These are phyloP conservation scores for Thripadectes ignobilis DNA, from an alignment of 2,797 vertebrate species.

Conservation along the genomic window DNA sequence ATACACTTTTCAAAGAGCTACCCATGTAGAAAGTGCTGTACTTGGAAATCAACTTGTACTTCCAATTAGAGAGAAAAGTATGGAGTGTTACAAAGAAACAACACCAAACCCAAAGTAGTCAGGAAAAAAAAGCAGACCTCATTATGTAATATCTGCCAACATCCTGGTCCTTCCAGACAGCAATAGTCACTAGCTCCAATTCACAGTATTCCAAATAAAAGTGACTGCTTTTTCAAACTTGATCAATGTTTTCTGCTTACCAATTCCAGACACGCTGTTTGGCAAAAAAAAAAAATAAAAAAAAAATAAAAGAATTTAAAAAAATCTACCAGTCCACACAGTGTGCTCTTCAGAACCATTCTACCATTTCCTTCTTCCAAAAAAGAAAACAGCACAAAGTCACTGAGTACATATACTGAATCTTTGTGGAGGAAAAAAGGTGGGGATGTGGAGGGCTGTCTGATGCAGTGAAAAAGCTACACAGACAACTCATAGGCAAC, in stretches of 20 bases:
- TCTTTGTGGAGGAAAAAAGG: neutral
- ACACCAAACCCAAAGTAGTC: neutral
- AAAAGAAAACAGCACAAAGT: neutral
- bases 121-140: neutral
- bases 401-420: neutral
- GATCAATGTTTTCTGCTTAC: neutral
- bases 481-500: neutral
- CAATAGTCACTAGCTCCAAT: neutral
- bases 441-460: neutral
- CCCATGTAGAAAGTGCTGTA: neutral
- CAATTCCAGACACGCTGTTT: neutral
- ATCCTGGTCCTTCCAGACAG: neutral
- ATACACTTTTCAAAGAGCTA: neutral
- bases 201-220: neutral
- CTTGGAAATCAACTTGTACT: neutral
- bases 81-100: conserved; percentile 4
- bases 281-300: neutral
- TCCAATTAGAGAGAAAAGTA: neutral
- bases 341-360: neutral
- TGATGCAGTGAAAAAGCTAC: neutral
- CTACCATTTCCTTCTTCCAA: conserved; percentile 13
- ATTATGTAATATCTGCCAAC: neutral
- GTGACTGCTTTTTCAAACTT: neutral
- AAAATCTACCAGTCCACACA: neutral
- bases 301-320: neutral